A percentile compares a stretch with the other conserved stretches of the same genome.
Evolutionary conservation across 1,140 invertebrate species (phyloP).

Genomic region (Meloidogyne hapla): DNA sequence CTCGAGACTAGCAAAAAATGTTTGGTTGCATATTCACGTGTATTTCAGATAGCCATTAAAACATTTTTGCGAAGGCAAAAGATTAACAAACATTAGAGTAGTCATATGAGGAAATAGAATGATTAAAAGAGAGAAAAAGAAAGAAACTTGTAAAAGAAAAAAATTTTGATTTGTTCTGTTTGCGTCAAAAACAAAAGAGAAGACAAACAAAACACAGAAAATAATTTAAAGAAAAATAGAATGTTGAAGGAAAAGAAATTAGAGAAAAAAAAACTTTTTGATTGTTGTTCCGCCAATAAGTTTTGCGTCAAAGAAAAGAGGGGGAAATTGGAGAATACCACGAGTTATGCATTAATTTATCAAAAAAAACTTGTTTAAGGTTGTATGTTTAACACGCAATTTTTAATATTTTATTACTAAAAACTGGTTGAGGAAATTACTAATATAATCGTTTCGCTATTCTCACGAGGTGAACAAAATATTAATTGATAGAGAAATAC

Average conservation of each 20-base stretch:
- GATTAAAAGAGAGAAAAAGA: not conserved
- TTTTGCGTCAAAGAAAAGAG: not conserved
- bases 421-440: not conserved
- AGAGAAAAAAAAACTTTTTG: not conserved
- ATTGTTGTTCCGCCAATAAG: not conserved
- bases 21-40: not conserved
- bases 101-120: not conserved
- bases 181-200: not conserved
- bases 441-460: not conserved
- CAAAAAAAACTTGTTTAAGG: not conserved
- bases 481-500: not conserved
- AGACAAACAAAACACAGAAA: not conserved
- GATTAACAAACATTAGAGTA: not conserved
- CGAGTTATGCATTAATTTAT: not conserved
- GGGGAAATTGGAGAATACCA: not conserved
- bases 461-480: not conserved
- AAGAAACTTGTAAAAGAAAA: not conserved
- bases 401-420: no score
- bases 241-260: not conserved
- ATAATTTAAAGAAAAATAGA: not conserved
- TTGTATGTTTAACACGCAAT: not conserved
- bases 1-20: not conserved
- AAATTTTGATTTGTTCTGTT: not conserved
- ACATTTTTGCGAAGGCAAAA: not conserved
- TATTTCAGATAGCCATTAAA: not conserved